Base-by-base conservation (phyloP, 2,113 vertebrate species). In the Lampris megalopsis region DNA sequence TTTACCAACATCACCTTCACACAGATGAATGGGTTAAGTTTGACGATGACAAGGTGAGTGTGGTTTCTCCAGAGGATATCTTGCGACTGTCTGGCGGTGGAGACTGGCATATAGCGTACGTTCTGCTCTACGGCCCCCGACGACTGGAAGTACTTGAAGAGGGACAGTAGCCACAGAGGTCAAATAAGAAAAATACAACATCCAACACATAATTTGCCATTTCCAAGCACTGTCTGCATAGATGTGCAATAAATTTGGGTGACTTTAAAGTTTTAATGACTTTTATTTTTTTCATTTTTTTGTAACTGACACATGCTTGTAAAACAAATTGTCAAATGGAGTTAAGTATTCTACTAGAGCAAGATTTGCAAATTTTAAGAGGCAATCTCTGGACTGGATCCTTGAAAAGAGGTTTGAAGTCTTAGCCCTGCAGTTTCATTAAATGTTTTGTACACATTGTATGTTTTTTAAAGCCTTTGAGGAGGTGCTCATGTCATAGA, bases 81-180 rank as follows among this genome's bases (percentile, higher is more conserved):
- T 79, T 99, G 91, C 95, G 96, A 79, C 93, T 99, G 91, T 99
- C 98, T 0, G 98, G 98, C 1, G 98, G 98, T 5, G 98, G 98
- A 72, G 98, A 99, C 92, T 99, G 98, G 98, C 98, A 99, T 83
- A 99, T 99, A 94, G 98, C 98, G 24, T 99, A 99, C 4, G 97
- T 99, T 87, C 94, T 99, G 78, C 95, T 99, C 63, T 99, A 99
- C 0, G 98, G 98, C 40, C 98, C 98, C 8, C 96, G 98, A 67
- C 93, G 96, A 84, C 94, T 99, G 68, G 97, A 98, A 91, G 86
- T 96, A 37, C 81, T 95, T 56, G 95, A 96, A 92, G 94, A 95
- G 8, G 94, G 96, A 69, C 95, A 96, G 82, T 93, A 92, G 76
- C 65, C 54, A 65, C 65, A 75, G 75, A 63, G 53, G 73, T 71